Percentiles rank a stretch among this genome's conserved stretches.
phyloP scores from a whole-genome alignment of 2,888 invertebrate genomes.

The Agriopis aurantiaria region DNA sequence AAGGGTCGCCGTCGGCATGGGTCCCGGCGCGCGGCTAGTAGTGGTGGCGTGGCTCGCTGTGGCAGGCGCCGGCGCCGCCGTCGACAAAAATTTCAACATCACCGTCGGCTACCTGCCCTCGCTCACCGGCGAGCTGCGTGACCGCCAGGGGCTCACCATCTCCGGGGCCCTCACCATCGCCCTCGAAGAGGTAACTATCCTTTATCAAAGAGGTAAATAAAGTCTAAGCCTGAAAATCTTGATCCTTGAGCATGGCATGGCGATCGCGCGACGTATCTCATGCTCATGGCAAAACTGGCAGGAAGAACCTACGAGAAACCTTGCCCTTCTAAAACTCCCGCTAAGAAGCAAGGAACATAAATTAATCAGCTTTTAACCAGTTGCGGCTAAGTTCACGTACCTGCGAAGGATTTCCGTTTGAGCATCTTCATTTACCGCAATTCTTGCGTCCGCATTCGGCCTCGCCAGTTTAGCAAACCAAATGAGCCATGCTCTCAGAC shows the following conservation, averaged over 20 bases:
- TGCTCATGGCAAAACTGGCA: background rate
- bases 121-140: conserved; percentile 91
- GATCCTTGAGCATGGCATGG: background rate
- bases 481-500: conserved; percentile 29
- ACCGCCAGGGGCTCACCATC: conserved; percentile 94
- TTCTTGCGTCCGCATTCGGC: conserved; percentile 47
- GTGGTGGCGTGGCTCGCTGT: conserved; percentile 39
- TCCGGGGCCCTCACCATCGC: conserved; percentile 97
- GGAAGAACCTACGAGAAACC: conserved; percentile 15
- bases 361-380: conserved; percentile 40
- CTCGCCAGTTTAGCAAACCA: conserved; percentile 38
- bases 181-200: conserved; percentile 89
- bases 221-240: background rate
- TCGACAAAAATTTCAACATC: conserved; percentile 83
- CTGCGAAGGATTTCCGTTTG: conserved; percentile 48
- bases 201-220: background rate
- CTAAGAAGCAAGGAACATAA: conserved; percentile 26
- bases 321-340: conserved; percentile 22
- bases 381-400: conserved; percentile 29
- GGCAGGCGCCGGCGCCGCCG: conserved; percentile 86
- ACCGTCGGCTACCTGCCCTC: conserved; percentile 95
- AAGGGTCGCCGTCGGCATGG: conserved; percentile 85
- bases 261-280: background rate
- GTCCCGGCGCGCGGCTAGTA: conserved; percentile 88
- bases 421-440: conserved; percentile 50